These are phyloP conservation scores for Poecilia picta DNA, from an alignment of 2,797 vertebrate species.

Conservation along the genomic window DNA sequence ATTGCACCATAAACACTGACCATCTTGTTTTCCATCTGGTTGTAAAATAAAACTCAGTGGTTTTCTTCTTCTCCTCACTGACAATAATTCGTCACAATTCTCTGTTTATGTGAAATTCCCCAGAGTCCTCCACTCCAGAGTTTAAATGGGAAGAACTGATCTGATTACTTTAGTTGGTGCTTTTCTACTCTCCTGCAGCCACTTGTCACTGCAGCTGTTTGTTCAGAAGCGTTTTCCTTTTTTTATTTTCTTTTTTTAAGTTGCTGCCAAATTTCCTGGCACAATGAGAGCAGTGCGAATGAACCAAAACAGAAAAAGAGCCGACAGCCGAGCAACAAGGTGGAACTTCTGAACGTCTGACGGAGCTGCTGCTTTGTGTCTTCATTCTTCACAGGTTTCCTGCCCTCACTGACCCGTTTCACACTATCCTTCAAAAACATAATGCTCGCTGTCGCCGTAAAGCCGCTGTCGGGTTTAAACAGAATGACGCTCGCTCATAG, in stretches of 20 bases:
- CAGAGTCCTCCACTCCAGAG: background rate
- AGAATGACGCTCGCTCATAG: too few relatives aligned
- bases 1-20: background rate
- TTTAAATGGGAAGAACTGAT: background rate
- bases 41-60: background rate
- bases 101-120: background rate
- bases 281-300: background rate
- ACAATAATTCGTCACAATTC: background rate
- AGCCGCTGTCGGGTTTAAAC: background rate
- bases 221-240: background rate
- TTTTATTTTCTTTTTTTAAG: background rate
- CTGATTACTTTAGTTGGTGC: background rate
- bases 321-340: constrained; percentile 7
- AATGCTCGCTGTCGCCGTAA: background rate
- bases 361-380: background rate
- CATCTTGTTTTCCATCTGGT: background rate
- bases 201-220: background rate
- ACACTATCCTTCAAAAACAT: constrained; percentile 5
- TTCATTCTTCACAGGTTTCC: background rate
- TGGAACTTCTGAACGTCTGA: background rate
- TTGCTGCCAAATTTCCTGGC: background rate
- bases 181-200: background rate
- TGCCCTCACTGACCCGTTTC: constrained; percentile 6
- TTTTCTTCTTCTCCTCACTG: background rate
- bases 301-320: background rate